phyloP scores from a whole-genome alignment of 2,888 invertebrate species.

The Stenurella melanura region DNA sequence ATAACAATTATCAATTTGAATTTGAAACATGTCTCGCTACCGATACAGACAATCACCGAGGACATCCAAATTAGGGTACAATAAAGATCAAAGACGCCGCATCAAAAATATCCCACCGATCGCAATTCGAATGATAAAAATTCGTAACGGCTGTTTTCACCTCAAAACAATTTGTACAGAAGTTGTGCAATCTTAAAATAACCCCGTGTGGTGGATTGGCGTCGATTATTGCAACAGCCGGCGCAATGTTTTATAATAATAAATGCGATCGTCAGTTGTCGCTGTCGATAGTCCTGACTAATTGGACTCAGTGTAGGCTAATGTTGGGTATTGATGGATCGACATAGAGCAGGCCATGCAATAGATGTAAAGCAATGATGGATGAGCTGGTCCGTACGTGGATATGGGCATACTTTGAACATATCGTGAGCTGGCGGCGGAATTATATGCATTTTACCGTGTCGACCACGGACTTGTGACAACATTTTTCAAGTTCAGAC shows the following conservation, averaged over 20 bases:
- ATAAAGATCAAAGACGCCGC: conserved; percentile 35
- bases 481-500: too few relatives aligned
- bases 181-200: neutral
- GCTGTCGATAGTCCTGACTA: conserved; percentile 57
- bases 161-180: neutral
- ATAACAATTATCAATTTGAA: conserved; percentile 35
- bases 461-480: too few relatives aligned
- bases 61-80: conserved; percentile 35
- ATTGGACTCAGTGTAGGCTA: conserved; percentile 67
- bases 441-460: conserved; percentile 38
- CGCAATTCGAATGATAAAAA: conserved; percentile 3
- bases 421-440: conserved; percentile 34
- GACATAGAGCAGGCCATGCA: conserved; percentile 62
- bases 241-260: conserved; percentile 46
- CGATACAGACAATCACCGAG: conserved; percentile 1
- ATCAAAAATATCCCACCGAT: neutral
- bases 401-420: conserved; percentile 49
- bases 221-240: conserved; percentile 35
- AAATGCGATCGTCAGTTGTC: conserved; percentile 49
- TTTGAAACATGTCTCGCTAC: conserved; percentile 20
- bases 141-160: neutral
- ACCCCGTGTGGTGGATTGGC: neutral
- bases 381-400: conserved; percentile 58
- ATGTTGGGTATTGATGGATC: conserved; percentile 70
- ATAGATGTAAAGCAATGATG: conserved; percentile 62